These are phyloP conservation scores for Poecile montanus DNA, from an alignment of 2,797 vertebrate genomes.

Conservation along the genomic window DNA sequence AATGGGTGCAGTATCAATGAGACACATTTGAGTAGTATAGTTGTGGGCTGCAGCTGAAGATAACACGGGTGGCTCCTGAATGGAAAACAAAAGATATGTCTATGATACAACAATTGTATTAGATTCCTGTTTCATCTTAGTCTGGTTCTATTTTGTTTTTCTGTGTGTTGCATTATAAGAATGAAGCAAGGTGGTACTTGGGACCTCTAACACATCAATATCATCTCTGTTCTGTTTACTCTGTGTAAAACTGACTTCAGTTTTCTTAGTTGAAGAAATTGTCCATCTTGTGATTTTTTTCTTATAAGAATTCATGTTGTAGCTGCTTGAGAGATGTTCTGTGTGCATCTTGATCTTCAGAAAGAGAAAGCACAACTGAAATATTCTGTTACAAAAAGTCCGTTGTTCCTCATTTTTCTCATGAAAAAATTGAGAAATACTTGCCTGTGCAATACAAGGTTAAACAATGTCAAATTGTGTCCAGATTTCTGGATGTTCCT, in stretches of 20 bases:
- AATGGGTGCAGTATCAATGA: background rate
- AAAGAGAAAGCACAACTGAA: background rate
- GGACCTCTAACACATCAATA: background rate
- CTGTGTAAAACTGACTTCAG: background rate
- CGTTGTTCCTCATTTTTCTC: fast-evolving
- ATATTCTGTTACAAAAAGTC: background rate
- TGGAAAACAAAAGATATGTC: background rate
- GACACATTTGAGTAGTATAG: background rate
- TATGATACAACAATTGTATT: background rate
- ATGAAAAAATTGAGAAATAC: background rate
- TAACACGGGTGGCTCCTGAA: background rate
- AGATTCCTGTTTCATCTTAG: background rate
- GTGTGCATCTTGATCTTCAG: background rate
- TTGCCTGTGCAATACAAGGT: background rate
- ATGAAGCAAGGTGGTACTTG: background rate
- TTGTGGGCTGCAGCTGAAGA: background rate
- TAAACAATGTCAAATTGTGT: background rate
- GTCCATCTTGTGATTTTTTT: background rate
- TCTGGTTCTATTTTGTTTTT: background rate
- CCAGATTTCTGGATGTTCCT: background rate
- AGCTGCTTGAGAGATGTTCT: background rate
- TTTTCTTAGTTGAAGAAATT: background rate
- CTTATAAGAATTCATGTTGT: background rate
- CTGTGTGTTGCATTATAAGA: background rate
- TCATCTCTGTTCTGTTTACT: background rate